Conservation (phyloP, 2,888 invertebrate species). For the Iphiclides podalirius region DNA sequence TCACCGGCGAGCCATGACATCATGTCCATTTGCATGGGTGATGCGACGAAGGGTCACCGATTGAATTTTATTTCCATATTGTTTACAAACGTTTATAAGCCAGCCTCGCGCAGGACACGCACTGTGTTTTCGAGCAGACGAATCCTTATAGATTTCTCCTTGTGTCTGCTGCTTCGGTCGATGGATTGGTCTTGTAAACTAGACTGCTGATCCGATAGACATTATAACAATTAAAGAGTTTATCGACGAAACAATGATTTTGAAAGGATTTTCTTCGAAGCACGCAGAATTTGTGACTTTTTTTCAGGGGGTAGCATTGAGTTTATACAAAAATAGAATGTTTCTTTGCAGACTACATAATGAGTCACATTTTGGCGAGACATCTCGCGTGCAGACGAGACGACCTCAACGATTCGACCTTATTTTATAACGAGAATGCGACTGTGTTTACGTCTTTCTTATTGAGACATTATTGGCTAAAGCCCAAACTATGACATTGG, state of each 20-base stretch:
- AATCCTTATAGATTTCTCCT: too few relatives aligned
- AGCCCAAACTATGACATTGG: constrained; percentile 63
- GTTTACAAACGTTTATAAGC: constrained; percentile 5
- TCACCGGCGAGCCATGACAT: constrained; percentile 56
- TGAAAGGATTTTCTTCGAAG: neutral
- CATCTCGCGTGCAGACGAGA: constrained; percentile 56
- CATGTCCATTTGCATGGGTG: constrained; percentile 57
- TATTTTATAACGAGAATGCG: constrained; percentile 72
- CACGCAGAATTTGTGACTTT: neutral
- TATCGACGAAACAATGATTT: neutral
- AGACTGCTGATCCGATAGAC: too few relatives aligned
- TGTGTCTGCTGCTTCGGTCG: too few relatives aligned
- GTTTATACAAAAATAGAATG: constrained; percentile 11
- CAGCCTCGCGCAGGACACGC: neutral
- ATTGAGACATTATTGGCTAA: constrained; percentile 70
- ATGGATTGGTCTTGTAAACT: too few relatives aligned
- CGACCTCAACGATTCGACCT: constrained; percentile 53
- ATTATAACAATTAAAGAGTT: too few relatives aligned
- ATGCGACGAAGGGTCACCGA: constrained; percentile 38
- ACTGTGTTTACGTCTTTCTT: constrained; percentile 74
- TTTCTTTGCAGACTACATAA: constrained; percentile 35
- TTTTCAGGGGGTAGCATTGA: neutral
- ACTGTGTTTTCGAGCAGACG: neutral
- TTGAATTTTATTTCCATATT: constrained; percentile 23
- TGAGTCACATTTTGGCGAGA: constrained; percentile 66